Evolutionary conservation across 2,888 invertebrate genomes (phyloP), one percentile per base, ranked within the genome.

Genomic region (Tupiocoris notatus): DNA sequence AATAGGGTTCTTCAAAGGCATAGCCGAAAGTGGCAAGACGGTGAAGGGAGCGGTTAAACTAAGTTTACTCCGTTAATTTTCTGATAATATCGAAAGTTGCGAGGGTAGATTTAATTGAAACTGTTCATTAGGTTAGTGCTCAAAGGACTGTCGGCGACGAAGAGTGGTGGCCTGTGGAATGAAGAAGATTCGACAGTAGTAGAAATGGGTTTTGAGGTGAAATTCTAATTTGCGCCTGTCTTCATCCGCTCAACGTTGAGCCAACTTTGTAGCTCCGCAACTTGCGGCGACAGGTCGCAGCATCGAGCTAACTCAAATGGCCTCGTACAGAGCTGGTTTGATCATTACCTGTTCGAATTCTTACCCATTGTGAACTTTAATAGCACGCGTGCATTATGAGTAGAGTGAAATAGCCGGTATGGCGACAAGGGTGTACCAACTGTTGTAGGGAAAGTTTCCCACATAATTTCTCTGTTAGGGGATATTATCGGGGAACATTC

Each of bases 71-170:
- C 61, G 59, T 70, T 70, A 58, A 70, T 70, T 70, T 70, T 59
- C 70, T 70, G 59, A 70, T 70, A 59, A 70, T 70, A 70, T 58
- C 25, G 70, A 70, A 70, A 70, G 70, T 70, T 70, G 58, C 17
- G 70, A n/a, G 61, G 25, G 70, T 25, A 61, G 61, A 70, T 58
- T 70, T 70, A 70, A 70, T 70, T 58, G 70, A 70, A 70, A 70
- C 70, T 70, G 70, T 39, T 59, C 61, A 61, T 70, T 58, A 59
- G 70, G 70, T 70, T 61, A 61, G 22, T 22, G 23, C 57, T 67
- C 57, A 67, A 57, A 66, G 56, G 67, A 67, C 56, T 22, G 25
- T n/a, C 25, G 39, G 7, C 39, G n/a, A 39, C 17, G n/a, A 16
- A 2, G 63, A 39, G n/a, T 24, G 25, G 25, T 25, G 63, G 25